phyloP scores from a whole-genome alignment of 1,140 invertebrate genomes.

The Polyergus mexicanus region DNA sequence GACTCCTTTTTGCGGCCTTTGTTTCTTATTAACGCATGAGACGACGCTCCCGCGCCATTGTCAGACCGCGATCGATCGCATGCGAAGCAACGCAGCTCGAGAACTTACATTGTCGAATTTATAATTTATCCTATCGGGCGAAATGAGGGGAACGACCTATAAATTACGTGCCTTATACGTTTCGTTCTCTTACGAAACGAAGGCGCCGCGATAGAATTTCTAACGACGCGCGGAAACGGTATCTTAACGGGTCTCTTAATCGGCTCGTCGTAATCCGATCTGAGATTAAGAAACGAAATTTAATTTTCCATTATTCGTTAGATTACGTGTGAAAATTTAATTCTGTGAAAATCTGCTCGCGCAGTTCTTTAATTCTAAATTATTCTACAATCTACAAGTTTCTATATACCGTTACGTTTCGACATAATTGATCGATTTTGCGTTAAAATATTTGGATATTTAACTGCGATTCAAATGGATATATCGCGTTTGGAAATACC shows the following conservation, averaged over 20 bases:
- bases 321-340: constrained; percentile 13
- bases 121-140: constrained; percentile 26
- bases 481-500: constrained; percentile 26
- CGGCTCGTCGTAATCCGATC: constrained; percentile 11
- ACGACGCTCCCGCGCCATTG: constrained; percentile 13
- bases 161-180: not conserved
- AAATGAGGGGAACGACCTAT: constrained; percentile 42
- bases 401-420: not conserved
- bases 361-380: constrained; percentile 1
- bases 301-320: constrained; percentile 13
- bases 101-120: not conserved
- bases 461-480: constrained; percentile 10
- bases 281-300: not conserved
- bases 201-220: not conserved
- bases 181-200: not conserved
- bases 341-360: not conserved
- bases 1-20: constrained; percentile 61
- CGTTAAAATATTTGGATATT: constrained; percentile 48
- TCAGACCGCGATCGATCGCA: constrained; percentile 32
- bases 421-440: constrained; percentile 14
- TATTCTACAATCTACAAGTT: not conserved
- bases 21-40: constrained; percentile 20
- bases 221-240: constrained; percentile 4
- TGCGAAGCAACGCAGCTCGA: constrained; percentile 31
- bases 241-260: constrained; percentile 34